Conservation (phyloP, 2,888 invertebrate species). For the Amphipyra tragopoginis region DNA sequence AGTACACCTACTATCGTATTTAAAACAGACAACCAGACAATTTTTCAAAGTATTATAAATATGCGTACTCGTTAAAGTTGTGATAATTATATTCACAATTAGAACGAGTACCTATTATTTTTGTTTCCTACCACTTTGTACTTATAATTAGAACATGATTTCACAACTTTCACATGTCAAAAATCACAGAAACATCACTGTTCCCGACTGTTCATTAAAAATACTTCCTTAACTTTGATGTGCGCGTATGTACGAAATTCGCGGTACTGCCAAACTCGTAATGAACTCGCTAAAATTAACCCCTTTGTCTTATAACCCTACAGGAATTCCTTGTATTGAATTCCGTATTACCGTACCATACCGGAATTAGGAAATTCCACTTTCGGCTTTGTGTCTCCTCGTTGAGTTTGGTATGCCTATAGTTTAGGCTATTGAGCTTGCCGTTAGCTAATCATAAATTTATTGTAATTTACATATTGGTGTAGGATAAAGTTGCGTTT, state of each 20-base stretch:
- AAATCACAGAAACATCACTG: conserved; percentile 6
- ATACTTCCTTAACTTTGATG: conserved; percentile 28
- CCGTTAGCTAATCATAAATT: conserved; percentile 34
- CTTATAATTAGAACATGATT: no score
- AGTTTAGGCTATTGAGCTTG: conserved; percentile 41
- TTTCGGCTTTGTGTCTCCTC: conserved; percentile 57
- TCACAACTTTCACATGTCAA: not conserved
- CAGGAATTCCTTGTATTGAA: conserved; percentile 68
- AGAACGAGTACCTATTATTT: no score
- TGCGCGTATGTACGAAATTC: conserved; percentile 47
- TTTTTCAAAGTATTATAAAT: no score
- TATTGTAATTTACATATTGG: conserved; percentile 22
- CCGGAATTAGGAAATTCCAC: conserved; percentile 64
- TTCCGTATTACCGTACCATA: conserved; percentile 48
- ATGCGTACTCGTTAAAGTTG: no score
- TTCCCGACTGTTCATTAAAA: conserved; percentile 2
- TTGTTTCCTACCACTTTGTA: no score
- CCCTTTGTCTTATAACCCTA: conserved; percentile 55
- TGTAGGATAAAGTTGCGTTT: not conserved
- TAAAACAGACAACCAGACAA: no score
- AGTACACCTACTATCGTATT: no score
- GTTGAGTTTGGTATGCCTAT: conserved; percentile 44
- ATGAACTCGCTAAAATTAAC: conserved; percentile 68
- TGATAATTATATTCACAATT: no score
- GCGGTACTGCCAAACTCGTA: conserved; percentile 58